A percentile compares a stretch with the other conserved stretches of the same genome.
phyloP scores from a whole-genome alignment of 2,888 invertebrate species.

The Cephus pulcher region DNA sequence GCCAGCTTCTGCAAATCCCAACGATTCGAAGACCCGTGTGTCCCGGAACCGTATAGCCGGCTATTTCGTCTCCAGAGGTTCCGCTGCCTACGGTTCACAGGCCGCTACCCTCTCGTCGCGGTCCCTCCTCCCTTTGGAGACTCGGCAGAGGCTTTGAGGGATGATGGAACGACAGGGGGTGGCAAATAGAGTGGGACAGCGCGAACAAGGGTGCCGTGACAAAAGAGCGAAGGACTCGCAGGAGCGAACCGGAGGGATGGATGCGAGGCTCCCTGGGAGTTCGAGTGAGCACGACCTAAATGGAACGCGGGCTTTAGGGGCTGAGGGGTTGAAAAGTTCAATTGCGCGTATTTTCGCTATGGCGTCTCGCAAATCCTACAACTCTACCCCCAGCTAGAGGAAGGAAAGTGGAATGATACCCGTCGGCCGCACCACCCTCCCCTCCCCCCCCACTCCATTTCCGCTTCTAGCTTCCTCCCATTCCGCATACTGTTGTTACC shows the following conservation, averaged over 20 bases:
- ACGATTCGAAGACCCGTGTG: constrained; percentile 8
- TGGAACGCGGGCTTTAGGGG: constrained; percentile 29
- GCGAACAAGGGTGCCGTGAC: constrained; percentile 62
- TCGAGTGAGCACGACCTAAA: constrained; percentile 26
- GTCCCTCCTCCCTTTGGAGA: background rate
- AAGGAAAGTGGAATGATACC: constrained; percentile 46
- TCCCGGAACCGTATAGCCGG: background rate
- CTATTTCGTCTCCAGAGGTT: background rate
- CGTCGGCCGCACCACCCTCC: constrained; percentile 20
- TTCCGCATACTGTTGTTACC: background rate
- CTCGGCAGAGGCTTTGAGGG: constrained; percentile 47
- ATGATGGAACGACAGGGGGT: constrained; percentile 51
- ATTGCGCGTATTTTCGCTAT: constrained; percentile 65
- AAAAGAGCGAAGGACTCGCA: constrained; percentile 56
- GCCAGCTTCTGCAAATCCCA: constrained; percentile 44
- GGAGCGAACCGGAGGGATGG: constrained; percentile 19
- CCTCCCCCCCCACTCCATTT: background rate
- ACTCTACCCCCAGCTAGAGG: constrained; percentile 36
- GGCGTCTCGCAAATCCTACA: constrained; percentile 62
- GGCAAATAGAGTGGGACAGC: constrained; percentile 61
- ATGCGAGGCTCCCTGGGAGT: constrained; percentile 16
- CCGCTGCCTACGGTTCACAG: background rate
- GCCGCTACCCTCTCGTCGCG: background rate
- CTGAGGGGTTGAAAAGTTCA: constrained; percentile 65
- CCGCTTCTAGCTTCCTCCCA: background rate